Conservation (phyloP, 1,140 invertebrate species). For the Bombyx mandarina region DNA sequence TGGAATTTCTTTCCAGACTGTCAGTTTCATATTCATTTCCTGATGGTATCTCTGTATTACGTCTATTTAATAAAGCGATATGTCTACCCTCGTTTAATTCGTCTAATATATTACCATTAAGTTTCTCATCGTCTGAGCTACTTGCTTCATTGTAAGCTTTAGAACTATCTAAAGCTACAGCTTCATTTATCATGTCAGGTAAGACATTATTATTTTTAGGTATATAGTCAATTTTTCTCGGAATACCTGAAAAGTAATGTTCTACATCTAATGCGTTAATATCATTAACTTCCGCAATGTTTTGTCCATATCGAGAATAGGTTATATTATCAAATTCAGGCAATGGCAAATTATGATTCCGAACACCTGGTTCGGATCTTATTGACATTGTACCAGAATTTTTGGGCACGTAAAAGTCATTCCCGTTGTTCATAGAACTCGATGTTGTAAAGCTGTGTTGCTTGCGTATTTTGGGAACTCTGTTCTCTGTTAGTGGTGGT, state of each 20-base stretch:
- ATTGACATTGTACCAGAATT: constrained; percentile 49
- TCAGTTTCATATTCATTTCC: constrained; percentile 82
- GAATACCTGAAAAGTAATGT: constrained; percentile 29
- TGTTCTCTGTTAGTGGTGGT: constrained; percentile 26
- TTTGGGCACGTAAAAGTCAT: constrained; percentile 30
- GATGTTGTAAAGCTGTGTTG: constrained; percentile 43
- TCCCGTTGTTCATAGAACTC: constrained; percentile 22
- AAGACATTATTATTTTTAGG: constrained; percentile 63
- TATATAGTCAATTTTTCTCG: constrained; percentile 30
- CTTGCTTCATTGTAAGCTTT: constrained; percentile 44
- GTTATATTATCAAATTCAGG: constrained; percentile 39
- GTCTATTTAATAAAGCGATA: constrained; percentile 12
- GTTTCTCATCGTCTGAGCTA: constrained; percentile 50
- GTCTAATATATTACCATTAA: constrained; percentile 15
- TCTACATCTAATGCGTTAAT: constrained; percentile 38
- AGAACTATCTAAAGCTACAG: constrained; percentile 65
- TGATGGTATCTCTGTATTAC: constrained; percentile 37
- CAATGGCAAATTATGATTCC: constrained; percentile 57
- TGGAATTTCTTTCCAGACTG: constrained; percentile 78
- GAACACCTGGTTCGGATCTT: constrained; percentile 53
- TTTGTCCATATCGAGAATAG: constrained; percentile 28
- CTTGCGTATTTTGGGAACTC: constrained; percentile 35
- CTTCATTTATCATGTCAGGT: constrained; percentile 76
- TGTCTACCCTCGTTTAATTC: constrained; percentile 3
- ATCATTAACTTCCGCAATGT: constrained; percentile 35